Conservation (phyloP, 37 sponge, comb jelly and placozoan species). For the Amphimedon queenslandica region DNA sequence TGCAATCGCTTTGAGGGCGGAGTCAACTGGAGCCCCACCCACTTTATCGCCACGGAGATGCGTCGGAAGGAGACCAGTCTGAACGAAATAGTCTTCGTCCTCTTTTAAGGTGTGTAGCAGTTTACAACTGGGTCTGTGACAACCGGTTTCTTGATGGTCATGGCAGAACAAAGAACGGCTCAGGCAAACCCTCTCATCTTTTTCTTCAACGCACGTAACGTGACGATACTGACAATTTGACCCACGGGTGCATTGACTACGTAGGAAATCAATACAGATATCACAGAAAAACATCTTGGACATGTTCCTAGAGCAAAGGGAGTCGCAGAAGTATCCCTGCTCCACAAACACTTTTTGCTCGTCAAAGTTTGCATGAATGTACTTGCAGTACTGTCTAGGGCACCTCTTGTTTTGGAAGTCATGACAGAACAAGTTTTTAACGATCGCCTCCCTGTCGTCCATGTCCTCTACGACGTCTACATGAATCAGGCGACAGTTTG, state of each 20-base stretch:
- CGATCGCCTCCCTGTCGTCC: slow-evolving; percentile 37
- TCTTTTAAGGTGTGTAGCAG: slow-evolving; percentile 35
- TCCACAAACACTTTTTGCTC: slow-evolving; percentile 43
- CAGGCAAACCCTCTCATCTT: slow-evolving; percentile 30
- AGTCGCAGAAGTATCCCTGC: slow-evolving; percentile 39
- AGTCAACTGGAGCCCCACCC: neutral
- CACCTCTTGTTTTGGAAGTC: slow-evolving; percentile 49
- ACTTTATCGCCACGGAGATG: slow-evolving; percentile 11
- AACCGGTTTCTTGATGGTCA: slow-evolving; percentile 46
- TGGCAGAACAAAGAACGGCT: slow-evolving; percentile 66
- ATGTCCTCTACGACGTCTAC: slow-evolving; percentile 32
- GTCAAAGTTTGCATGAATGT: slow-evolving; percentile 33
- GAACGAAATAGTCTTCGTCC: slow-evolving; percentile 56
- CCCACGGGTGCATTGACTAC: slow-evolving; percentile 56
- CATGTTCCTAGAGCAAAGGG: slow-evolving; percentile 33
- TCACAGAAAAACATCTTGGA: slow-evolving; percentile 54
- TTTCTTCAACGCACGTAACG: slow-evolving; percentile 20
- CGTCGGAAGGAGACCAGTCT: slow-evolving; percentile 31
- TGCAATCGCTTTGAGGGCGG: slow-evolving; percentile 11
- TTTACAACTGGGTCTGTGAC: slow-evolving; percentile 42
- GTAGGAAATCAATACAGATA: slow-evolving; percentile 44
- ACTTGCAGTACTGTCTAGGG: slow-evolving; percentile 40
- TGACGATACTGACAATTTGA: slow-evolving; percentile 36
- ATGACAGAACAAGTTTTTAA: slow-evolving; percentile 50
- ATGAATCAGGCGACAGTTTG: slow-evolving; percentile 25